These are phyloP conservation scores for Callipepla californica DNA, from an alignment of 2,113 vertebrate genomes.

Conservation along the genomic window DNA sequence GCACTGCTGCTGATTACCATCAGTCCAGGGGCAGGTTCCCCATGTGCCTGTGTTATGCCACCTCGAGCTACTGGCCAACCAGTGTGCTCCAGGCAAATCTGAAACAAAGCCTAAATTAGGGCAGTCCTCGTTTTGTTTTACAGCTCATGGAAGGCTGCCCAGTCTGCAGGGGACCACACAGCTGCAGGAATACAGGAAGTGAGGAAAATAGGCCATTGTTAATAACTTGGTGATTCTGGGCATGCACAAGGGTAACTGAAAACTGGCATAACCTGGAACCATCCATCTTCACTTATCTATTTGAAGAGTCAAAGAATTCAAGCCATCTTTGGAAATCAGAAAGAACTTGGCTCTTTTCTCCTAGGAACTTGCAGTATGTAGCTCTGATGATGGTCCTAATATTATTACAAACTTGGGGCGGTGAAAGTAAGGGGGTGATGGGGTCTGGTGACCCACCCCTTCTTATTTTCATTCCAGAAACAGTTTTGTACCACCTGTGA, in stretches of 20 bases:
- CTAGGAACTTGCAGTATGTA: neutral
- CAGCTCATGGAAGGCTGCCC: conserved; percentile 11
- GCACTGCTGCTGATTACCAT: neutral
- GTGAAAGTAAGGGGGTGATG: neutral
- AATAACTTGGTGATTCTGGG: neutral
- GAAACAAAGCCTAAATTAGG: neutral
- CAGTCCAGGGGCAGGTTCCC: neutral
- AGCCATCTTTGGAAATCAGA: neutral
- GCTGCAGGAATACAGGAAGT: conserved; percentile 13
- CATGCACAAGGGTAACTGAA: neutral
- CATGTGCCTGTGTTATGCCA: neutral
- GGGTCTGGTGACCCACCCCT: neutral
- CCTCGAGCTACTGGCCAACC: neutral
- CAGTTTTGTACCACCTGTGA: conserved; percentile 1
- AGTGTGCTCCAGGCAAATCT: neutral
- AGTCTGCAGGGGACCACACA: conserved; percentile 38
- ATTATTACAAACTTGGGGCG: neutral
- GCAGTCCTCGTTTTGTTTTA: conserved; percentile 24
- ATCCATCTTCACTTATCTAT: neutral
- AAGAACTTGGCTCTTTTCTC: neutral
- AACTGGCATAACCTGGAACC: neutral
- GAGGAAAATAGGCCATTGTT: neutral
- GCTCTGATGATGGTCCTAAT: neutral
- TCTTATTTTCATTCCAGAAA: conserved; percentile 11
- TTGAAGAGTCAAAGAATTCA: neutral